Base-by-base conservation (phyloP, 2,888 invertebrate species). In the Dioctria linearis region DNA sequence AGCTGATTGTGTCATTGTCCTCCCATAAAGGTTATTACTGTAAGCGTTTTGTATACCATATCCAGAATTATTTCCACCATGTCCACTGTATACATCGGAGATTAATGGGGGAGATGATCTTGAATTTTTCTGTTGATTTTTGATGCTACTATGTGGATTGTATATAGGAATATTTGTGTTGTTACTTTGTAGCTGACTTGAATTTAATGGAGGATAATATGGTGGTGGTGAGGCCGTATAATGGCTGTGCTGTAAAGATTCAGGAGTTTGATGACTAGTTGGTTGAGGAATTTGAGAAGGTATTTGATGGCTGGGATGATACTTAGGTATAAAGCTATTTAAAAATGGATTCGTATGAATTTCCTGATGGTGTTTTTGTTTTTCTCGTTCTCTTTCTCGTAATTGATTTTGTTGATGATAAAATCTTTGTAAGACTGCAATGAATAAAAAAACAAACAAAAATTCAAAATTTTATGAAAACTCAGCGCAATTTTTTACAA, bases 361-460 rank as follows among this genome's bases (percentile, higher is more conserved):
- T 79, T 67, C 69, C 42, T 67, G 54, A 78, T 82, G 80, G 2
- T 85, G 85, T 6, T 87, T 85, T 66, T 87, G 86, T 46, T 86
- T 85, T 83, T 88, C 88, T 4, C 86, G 83, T 83, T 89, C 89
- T 81, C 86, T 92, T 83, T 93, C 90, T 83, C 94, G 90, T 84
- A 91, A 89, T 87, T 94, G 94, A 86, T 93, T 94, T 86, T 93
- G 94, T 86, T 95, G 95, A 87, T 95, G 94, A 86, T 93, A 93
- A 87, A 94, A 95, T 87, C 94, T 90, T 87, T 94, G 94, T 84
- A 94, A 90, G 81, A 95, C 93, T 88, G 69, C n/a, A 83, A 83
- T 13, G 11, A 65, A 54, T 40, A n/a, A 1, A 13, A n/a, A 40
- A 37, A 61, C n/a, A 39, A 8, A 61, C n/a, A 4, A 25, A 4